These are phyloP conservation scores for Naja naja DNA, from an alignment of 2,113 vertebrate genomes.

Conservation along the genomic window DNA sequence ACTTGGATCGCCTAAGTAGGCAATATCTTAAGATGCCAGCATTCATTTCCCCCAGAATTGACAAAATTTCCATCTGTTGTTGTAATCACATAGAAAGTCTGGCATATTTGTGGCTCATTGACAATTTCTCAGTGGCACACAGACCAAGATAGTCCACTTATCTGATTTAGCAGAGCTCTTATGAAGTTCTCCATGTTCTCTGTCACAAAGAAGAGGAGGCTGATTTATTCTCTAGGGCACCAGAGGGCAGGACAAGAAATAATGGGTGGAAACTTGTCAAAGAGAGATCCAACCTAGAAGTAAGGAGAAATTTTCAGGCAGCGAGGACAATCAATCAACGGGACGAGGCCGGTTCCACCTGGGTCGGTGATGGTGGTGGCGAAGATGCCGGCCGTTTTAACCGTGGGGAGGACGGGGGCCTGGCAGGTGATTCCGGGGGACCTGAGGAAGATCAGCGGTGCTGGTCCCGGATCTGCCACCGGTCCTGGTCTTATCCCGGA, in stretches of 20 bases:
- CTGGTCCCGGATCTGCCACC: too few relatives aligned
- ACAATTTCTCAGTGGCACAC: background rate
- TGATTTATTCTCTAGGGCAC: background rate
- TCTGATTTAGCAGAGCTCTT: too few relatives aligned
- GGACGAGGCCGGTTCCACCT: too few relatives aligned
- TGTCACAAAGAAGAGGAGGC: background rate
- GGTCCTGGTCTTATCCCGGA: too few relatives aligned
- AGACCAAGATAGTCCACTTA: background rate
- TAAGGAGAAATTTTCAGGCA: background rate
- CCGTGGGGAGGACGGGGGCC: too few relatives aligned
- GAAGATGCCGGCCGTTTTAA: too few relatives aligned
- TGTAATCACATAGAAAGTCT: background rate
- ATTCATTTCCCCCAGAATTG: constrained; percentile 24
- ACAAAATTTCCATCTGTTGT: too few relatives aligned
- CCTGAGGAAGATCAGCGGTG: too few relatives aligned
- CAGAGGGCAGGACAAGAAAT: background rate
- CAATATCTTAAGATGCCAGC: constrained; percentile 60
- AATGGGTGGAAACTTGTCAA: background rate
- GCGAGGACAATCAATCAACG: background rate
- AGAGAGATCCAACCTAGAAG: background rate
- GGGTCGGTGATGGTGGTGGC: too few relatives aligned
- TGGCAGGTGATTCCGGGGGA: too few relatives aligned
- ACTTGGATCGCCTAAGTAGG: background rate
- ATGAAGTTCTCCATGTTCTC: background rate
- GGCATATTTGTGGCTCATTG: background rate